Conservation (phyloP, 2,797 vertebrate species). For the Ataeniobius toweri region DNA sequence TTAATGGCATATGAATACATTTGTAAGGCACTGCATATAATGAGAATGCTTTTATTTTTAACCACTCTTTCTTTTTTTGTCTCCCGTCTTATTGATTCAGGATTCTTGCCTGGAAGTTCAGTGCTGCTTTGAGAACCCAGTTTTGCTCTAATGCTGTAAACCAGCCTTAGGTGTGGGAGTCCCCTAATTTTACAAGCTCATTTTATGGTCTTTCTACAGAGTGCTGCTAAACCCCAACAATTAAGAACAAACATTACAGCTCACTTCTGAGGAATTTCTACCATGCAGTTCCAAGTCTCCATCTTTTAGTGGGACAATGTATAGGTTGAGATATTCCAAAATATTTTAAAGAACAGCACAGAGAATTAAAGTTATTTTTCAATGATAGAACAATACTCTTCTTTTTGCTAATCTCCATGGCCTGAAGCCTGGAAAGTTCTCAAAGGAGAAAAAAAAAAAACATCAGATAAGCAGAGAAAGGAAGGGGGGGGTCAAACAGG, state of each 20-base stretch:
- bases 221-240: conserved; percentile 34
- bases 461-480: conserved; percentile 53
- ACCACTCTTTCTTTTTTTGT: neutral
- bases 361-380: conserved; percentile 1
- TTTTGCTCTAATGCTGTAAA: conserved; percentile 8
- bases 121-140: neutral
- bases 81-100: neutral
- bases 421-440: conserved; percentile 45
- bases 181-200: conserved; percentile 26
- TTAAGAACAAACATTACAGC: conserved; percentile 52
- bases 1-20: neutral
- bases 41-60: neutral
- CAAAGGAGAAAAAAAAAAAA: conserved; percentile 33
- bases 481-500: conserved; percentile 17
- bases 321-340: conserved; percentile 4
- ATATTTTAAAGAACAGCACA: conserved; percentile 5
- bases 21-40: neutral
- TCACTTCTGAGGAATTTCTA: conserved; percentile 52
- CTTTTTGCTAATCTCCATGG: conserved; percentile 25
- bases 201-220: conserved; percentile 23
- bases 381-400: conserved; percentile 25
- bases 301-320: conserved; percentile 2
- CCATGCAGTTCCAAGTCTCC: conserved; percentile 20
- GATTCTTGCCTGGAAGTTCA: neutral
- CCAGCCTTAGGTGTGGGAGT: conserved; percentile 55